Conservation (phyloP, 2,797 vertebrate genomes). For the Cryptoblepharus egeriae region DNA sequence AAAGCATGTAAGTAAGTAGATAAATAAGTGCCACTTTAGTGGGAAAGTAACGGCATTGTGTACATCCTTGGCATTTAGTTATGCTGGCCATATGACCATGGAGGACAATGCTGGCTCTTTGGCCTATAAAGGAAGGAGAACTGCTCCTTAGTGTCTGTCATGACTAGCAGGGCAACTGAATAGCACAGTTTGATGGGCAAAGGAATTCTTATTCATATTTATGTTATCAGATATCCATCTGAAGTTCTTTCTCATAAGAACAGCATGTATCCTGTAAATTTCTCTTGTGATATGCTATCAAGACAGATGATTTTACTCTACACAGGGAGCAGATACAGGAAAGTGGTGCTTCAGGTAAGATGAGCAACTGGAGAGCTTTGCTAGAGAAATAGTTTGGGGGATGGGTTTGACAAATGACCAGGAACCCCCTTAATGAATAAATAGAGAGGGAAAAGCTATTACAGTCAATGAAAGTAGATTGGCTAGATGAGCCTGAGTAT, state of each 20-base stretch:
- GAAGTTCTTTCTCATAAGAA: neutral
- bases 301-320: slow-evolving; percentile 28
- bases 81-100: no score
- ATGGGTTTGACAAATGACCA: neutral
- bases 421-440: neutral
- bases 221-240: neutral
- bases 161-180: no score
- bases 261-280: slow-evolving; percentile 22
- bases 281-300: slow-evolving; percentile 30
- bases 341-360: neutral
- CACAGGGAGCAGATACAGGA: neutral
- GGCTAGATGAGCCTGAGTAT: neutral
- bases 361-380: neutral
- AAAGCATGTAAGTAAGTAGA: no score
- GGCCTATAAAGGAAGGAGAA: no score
- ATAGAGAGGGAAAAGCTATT: neutral
- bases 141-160: no score
- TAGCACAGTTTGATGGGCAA: no score
- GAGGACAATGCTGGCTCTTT: no score
- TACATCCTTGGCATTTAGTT: no score
- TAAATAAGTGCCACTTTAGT: no score
- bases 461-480: no score
- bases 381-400: neutral
- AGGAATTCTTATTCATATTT: no score
- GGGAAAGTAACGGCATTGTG: no score